These are phyloP conservation scores for Ceratina australensis DNA, from an alignment of 1,140 invertebrate species.

Conservation along the genomic window DNA sequence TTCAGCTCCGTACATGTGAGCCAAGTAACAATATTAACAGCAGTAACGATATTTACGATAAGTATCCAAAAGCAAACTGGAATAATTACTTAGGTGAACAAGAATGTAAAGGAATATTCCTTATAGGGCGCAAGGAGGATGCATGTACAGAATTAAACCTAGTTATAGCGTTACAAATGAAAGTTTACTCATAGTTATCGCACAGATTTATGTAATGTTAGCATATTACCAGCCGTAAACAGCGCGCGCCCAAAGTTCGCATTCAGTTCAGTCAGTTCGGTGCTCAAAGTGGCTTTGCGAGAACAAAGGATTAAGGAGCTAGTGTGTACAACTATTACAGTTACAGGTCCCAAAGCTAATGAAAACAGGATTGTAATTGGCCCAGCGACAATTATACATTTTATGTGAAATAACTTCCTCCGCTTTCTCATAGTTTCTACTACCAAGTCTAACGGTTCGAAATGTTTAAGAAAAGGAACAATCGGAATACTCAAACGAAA, in stretches of 20 bases:
- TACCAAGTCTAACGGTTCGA: background rate
- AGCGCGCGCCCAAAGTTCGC: constrained; percentile 10
- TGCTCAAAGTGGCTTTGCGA: constrained; percentile 34
- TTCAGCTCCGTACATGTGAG: too few relatives aligned
- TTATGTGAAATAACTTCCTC: constrained; percentile 19
- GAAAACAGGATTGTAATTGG: constrained; percentile 45
- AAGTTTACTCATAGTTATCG: constrained; percentile 18
- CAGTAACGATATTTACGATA: too few relatives aligned
- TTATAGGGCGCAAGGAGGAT: too few relatives aligned
- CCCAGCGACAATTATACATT: constrained; percentile 23
- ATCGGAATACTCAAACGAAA: too few relatives aligned
- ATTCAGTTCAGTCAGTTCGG: constrained; percentile 44
- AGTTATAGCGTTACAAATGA: background rate
- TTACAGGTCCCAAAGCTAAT: constrained; percentile 33
- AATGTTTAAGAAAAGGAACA: background rate
- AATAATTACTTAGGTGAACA: too few relatives aligned
- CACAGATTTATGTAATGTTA: constrained; percentile 35
- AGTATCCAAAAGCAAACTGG: too few relatives aligned
- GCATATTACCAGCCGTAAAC: constrained; percentile 33
- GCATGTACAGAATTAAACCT: background rate
- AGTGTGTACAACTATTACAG: constrained; percentile 28
- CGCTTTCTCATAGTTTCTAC: background rate
- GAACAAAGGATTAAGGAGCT: constrained; percentile 45
- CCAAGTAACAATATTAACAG: too few relatives aligned
- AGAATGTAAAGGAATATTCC: too few relatives aligned